phyloP scores from a whole-genome alignment of 1,140 invertebrate species.

The Zaprionus africanus region DNA sequence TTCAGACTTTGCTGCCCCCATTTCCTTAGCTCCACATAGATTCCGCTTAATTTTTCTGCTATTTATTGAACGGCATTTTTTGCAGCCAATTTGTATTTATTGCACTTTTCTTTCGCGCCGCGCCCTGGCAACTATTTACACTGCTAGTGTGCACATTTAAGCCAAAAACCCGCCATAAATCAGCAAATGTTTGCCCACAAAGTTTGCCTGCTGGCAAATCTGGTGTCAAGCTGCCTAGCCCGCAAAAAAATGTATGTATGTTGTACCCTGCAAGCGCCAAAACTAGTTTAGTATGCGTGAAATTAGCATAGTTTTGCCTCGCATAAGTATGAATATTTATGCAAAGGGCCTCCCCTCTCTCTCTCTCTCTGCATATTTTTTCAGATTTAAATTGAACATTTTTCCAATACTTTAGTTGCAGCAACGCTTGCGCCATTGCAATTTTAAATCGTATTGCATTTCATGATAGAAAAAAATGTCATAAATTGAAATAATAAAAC shows the following conservation, averaged over 20 bases:
- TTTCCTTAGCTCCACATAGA: background rate
- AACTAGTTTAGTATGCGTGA: conserved; percentile 16
- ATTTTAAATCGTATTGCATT: conserved; percentile 3
- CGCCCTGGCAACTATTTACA: conserved; percentile 1
- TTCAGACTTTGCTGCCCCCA: background rate
- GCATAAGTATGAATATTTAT: conserved; percentile 23
- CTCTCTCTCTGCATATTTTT: background rate
- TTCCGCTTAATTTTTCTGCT: background rate
- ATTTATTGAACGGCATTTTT: background rate
- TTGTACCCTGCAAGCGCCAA: background rate
- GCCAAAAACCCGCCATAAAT: conserved; percentile 18
- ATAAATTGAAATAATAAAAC: conserved; percentile 10
- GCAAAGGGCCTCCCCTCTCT: background rate
- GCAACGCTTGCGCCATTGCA: background rate
- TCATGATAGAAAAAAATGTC: background rate
- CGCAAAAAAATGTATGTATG: conserved; percentile 11
- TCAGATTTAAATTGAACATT: background rate
- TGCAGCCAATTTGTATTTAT: background rate
- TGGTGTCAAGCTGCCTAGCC: background rate
- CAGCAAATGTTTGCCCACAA: conserved; percentile 8
- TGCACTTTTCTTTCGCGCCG: background rate
- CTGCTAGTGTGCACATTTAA: conserved; percentile 8
- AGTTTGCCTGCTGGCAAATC: conserved; percentile 5
- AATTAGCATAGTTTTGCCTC: conserved; percentile 28
- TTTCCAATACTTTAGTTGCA: background rate